These are phyloP conservation scores for Synaphobranchus kaupii DNA, from an alignment of 2,797 vertebrate species.

Conservation along the genomic window DNA sequence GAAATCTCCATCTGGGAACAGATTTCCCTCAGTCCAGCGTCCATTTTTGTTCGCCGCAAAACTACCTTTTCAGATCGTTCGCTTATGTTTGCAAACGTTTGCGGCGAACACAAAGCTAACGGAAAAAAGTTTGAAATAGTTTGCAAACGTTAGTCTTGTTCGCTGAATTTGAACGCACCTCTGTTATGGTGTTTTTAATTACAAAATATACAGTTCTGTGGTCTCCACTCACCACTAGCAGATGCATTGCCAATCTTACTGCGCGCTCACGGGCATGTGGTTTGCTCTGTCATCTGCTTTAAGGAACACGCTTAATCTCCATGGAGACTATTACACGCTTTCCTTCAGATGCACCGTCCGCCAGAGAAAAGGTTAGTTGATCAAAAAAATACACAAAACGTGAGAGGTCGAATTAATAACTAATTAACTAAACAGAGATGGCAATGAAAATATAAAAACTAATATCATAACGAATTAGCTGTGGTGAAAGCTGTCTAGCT, in stretches of 20 bases:
- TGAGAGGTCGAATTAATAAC: not conserved
- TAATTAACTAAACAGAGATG: not conserved
- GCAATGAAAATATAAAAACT: no score
- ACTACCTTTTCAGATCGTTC: no score
- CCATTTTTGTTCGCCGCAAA: no score
- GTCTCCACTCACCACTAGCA: not conserved
- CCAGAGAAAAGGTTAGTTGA: not conserved
- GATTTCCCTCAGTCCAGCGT: no score
- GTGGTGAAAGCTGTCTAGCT: not conserved
- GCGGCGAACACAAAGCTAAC: no score
- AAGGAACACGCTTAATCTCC: slow-evolving; percentile 21
- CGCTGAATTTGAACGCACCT: no score
- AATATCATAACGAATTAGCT: not conserved
- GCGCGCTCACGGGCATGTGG: not conserved
- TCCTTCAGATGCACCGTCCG: not conserved
- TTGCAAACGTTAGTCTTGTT: no score
- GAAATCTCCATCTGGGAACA: no score
- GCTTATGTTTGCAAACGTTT: no score
- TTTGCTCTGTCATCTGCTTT: not conserved
- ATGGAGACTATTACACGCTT: slow-evolving; percentile 40
- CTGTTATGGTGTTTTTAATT: no score
- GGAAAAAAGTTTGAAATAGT: no score
- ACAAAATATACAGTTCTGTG: no score
- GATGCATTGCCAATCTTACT: not conserved
- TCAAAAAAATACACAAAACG: slow-evolving; percentile 17